Evolutionary conservation across 2,113 vertebrate species (phyloP).

Genomic region (Brienomyrus brachyistius): DNA sequence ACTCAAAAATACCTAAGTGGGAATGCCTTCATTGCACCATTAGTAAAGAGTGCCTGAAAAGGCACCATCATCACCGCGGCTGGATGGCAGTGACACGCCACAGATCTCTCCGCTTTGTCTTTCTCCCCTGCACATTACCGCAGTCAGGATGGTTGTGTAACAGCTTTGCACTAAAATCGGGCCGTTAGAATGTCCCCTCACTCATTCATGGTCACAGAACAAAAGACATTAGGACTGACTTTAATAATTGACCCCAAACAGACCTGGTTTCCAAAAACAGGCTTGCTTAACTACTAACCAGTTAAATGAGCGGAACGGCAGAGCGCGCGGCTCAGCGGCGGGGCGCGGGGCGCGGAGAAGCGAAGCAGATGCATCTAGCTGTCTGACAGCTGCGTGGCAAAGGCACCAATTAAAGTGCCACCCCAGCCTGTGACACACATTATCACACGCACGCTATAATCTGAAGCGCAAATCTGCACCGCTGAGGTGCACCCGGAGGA

Average conservation of each 20-base stretch:
- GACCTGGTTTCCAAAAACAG: neutral
- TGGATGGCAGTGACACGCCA: neutral
- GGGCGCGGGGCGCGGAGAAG: neutral
- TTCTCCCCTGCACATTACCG: neutral
- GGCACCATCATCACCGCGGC: neutral
- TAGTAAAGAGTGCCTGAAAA: neutral
- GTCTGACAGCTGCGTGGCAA: slow-evolving; percentile 42
- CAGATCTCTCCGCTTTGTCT: neutral
- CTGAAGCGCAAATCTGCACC: slow-evolving; percentile 39
- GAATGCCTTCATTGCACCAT: neutral
- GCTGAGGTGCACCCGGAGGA: slow-evolving; percentile 23
- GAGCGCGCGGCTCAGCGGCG: neutral
- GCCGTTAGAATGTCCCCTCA: neutral
- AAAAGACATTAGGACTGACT: slow-evolving; percentile 2
- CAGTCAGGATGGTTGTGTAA: too few relatives aligned
- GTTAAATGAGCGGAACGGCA: slow-evolving; percentile 12
- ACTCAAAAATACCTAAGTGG: neutral
- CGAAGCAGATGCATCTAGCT: slow-evolving; percentile 40
- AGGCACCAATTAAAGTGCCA: slow-evolving; percentile 47
- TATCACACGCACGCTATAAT: slow-evolving; percentile 47
- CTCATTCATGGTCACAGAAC: slow-evolving; percentile 6
- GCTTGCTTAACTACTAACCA: neutral
- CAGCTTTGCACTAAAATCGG: neutral
- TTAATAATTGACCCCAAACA: slow-evolving; percentile 2
- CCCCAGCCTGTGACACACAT: slow-evolving; percentile 44